Evolutionary conservation across 2,797 vertebrate genomes (phyloP), one percentile per base, ranked within the genome.

Genomic region (Tadarida brasiliensis): DNA sequence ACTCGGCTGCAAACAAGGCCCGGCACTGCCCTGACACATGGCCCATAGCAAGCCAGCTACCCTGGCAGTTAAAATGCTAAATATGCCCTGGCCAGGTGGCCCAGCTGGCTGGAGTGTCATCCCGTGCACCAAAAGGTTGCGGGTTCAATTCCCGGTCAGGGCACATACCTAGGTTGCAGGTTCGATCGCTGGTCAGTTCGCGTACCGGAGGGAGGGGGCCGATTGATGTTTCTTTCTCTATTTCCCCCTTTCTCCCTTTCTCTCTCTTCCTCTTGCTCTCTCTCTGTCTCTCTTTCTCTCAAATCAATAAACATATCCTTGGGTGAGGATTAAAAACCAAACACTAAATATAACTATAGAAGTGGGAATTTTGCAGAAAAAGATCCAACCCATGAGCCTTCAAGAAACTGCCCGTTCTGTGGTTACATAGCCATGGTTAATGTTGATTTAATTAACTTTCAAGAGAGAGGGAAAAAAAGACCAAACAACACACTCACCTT

Each of bases 391-490:
- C 22, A 1, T 44, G 84, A 97, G 83, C 11, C 44, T 3, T 95
- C 93, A 88, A 84, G 88, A 96, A 96, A 95, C 83, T 91, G 71
- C 76, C 76, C 90, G 54, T 68, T 96, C 63, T 3, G 0, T 20
- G n/a, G 63, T 90, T 95, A 89, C 78, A 94, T 10, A 63, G 78
- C 81, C 91, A 33, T 81, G 54, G 65, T 35, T 83, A 96, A 97
- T 96, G 67, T 3, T 51, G 33, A 73, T 49, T 93, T 94, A 92
- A 97, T 97, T 81, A 97, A 92, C 33, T 91, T 96, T 56, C 73
- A 93, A 91, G 95, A 94, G 51, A 47, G 0, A 44, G 57, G 24
- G 33, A 30, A 39, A 83, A 70, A 51, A 67, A 2, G 11, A 71
- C 63, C 47, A 94, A 91, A 81, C 24, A 95, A 86, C 65, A 92